A percentile compares a stretch with the other conserved stretches of the same genome.
phyloP scores from a whole-genome alignment of 1,140 invertebrate species.

The Brachionus plicatilis region DNA sequence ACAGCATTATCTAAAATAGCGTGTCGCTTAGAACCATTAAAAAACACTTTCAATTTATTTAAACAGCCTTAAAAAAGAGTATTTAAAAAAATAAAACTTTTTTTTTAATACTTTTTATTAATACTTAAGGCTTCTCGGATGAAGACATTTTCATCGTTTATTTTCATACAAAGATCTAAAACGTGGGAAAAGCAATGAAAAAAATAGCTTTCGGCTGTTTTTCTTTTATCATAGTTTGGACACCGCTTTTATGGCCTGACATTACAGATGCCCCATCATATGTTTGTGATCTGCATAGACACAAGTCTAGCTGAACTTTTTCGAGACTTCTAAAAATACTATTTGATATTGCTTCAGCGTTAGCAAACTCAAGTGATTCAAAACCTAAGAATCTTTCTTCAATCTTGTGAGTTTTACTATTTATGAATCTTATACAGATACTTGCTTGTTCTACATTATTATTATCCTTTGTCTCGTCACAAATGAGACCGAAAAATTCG shows the following conservation, averaged over 20 bases:
- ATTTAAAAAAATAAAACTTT: not conserved
- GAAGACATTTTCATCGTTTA: no score
- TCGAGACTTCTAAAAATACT: not conserved
- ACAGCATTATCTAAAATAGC: not conserved
- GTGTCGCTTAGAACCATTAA: not conserved
- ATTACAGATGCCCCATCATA: not conserved
- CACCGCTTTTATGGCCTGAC: not conserved
- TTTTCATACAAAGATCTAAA: no score
- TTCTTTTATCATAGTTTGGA: not conserved
- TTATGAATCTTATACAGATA: not conserved
- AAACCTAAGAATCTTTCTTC: not conserved
- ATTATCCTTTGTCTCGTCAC: not conserved
- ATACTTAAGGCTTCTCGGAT: no score
- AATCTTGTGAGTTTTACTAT: no score
- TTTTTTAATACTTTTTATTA: not conserved
- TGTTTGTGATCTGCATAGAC: not conserved
- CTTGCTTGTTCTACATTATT: not conserved
- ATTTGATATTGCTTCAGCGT: not conserved
- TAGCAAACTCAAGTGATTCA: not conserved
- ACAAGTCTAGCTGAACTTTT: not conserved
- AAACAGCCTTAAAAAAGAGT: not conserved
- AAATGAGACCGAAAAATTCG: not conserved
- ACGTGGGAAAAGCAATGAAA: no score
- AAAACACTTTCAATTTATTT: not conserved
- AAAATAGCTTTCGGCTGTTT: no score